Evolutionary conservation across 1,140 invertebrate genomes (phyloP).

Genomic region (Leptopilina boulardi): DNA sequence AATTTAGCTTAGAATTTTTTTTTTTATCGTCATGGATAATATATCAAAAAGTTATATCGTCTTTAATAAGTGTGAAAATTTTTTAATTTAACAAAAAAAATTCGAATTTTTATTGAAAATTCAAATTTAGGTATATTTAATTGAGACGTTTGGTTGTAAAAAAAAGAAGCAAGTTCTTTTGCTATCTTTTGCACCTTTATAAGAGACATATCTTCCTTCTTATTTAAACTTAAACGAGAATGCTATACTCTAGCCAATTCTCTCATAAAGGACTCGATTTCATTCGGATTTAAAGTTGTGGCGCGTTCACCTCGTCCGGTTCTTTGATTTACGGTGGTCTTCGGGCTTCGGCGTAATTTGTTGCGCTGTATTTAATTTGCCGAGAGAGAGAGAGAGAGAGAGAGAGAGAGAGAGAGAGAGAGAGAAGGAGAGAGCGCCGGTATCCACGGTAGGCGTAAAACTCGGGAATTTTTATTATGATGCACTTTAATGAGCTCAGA

Average conservation of each 20-base stretch:
- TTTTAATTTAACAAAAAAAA: neutral
- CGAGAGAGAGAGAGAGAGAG: neutral
- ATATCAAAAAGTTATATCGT: neutral
- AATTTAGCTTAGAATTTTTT: neutral
- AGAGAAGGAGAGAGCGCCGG: neutral
- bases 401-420: neutral
- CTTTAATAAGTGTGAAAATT: neutral
- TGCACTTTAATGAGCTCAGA: slow-evolving; percentile 40
- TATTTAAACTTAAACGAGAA: neutral
- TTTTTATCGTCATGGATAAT: neutral
- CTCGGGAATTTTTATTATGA: slow-evolving; percentile 64
- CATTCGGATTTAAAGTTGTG: slow-evolving; percentile 45
- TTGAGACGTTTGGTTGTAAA: slow-evolving; percentile 60
- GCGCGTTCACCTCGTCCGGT: slow-evolving; percentile 44
- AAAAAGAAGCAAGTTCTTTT: neutral
- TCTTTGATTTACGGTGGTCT: slow-evolving; percentile 62
- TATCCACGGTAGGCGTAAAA: slow-evolving; percentile 1
- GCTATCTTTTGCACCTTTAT: slow-evolving; percentile 15
- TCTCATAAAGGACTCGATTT: slow-evolving; percentile 50
- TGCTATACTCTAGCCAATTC: slow-evolving; percentile 37
- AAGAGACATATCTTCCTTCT: slow-evolving; percentile 4
- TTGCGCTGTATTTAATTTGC: slow-evolving; percentile 62
- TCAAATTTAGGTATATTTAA: slow-evolving; percentile 61
- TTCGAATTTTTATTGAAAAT: slow-evolving; percentile 22
- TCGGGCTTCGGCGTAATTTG: slow-evolving; percentile 57